A percentile compares a stretch with the other conserved stretches of the same genome.
These are phyloP conservation scores for Heliothis peltigera DNA, from an alignment of 2,888 invertebrate species.

Conservation along the genomic window DNA sequence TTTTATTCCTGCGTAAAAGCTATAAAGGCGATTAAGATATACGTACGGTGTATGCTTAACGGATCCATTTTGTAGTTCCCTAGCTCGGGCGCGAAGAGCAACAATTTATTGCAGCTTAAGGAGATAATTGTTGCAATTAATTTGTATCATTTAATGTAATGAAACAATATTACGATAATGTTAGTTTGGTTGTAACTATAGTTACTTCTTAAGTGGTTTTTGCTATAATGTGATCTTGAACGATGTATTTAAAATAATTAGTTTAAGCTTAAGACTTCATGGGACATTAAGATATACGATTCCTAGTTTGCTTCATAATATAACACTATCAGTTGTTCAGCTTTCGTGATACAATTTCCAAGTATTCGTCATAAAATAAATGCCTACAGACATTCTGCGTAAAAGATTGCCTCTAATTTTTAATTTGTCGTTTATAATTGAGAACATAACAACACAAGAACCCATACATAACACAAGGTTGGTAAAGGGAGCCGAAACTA, in stretches of 20 bases:
- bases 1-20: constrained; percentile 58
- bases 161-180: constrained; percentile 25
- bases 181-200: not conserved
- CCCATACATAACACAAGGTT: constrained; percentile 10
- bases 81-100: constrained; percentile 27
- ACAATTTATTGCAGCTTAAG: constrained; percentile 53
- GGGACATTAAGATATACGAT: too few relatives aligned
- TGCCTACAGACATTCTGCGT: too few relatives aligned
- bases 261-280: too few relatives aligned
- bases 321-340: too few relatives aligned
- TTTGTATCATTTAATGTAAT: constrained; percentile 45
- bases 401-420: not conserved
- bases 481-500: constrained; percentile 11
- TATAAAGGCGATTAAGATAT: constrained; percentile 58
- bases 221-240: not conserved
- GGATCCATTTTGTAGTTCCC: constrained; percentile 49
- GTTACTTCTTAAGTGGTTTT: not conserved
- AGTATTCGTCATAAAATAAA: too few relatives aligned
- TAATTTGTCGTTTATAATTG: not conserved
- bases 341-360: too few relatives aligned
- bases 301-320: too few relatives aligned
- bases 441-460: not conserved
- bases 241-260: too few relatives aligned
- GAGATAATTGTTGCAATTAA: constrained; percentile 52
- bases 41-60: constrained; percentile 52